phyloP scores from a whole-genome alignment of 2,797 vertebrate species.

The Myotis daubentonii region DNA sequence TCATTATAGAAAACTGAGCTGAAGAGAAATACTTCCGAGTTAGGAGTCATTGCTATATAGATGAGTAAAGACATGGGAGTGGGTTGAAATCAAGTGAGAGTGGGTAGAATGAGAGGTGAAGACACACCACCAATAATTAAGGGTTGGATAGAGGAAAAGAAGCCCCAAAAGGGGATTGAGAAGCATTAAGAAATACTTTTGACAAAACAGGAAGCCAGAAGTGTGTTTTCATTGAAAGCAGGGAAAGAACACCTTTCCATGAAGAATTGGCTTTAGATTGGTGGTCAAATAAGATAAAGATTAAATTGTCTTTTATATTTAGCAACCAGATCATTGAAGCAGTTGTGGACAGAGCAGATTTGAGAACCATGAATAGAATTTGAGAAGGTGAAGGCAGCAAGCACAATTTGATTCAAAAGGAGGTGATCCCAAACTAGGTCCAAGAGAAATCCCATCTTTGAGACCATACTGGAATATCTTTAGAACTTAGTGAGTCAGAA shows the following conservation, averaged over 20 bases:
- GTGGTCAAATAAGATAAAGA: neutral
- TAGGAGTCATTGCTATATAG: neutral
- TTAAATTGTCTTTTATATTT: neutral
- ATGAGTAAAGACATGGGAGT: neutral
- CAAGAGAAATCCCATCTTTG: neutral
- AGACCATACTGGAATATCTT: neutral
- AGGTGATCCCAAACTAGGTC: neutral
- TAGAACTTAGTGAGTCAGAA: conserved; percentile 20
- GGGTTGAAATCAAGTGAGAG: neutral
- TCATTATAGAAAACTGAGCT: neutral
- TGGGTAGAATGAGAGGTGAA: neutral
- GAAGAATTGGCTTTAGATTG: neutral
- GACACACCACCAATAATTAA: neutral
- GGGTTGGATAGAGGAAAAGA: neutral
- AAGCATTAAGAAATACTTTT: conserved; percentile 19
- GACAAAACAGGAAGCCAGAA: conserved; percentile 28
- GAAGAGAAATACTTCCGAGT: neutral
- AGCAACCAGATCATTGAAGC: neutral
- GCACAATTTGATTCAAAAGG: neutral
- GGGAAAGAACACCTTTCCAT: neutral
- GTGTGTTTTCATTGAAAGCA: conserved; percentile 14
- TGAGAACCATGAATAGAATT: neutral
- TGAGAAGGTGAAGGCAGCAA: neutral
- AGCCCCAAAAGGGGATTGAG: neutral
- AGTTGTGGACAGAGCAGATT: neutral